Conservation (phyloP, 1,140 invertebrate genomes). For the Diabrotica virgifera region DNA sequence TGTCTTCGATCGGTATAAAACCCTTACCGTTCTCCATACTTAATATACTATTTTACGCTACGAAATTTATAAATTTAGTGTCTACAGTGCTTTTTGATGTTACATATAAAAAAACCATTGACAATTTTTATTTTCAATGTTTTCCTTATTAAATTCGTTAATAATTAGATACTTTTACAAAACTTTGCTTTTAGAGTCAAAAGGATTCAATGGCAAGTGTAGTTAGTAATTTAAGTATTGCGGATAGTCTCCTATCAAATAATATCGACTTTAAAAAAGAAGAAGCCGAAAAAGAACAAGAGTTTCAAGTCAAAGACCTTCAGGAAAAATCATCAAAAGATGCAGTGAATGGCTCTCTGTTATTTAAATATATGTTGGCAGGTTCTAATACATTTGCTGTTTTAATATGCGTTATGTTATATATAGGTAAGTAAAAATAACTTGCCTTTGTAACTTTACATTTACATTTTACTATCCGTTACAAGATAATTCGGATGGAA, state of each 20-base stretch:
- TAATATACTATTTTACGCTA: too few species aligned
- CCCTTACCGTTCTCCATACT: too few species aligned
- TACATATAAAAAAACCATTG: too few species aligned
- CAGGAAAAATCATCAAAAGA: conserved; percentile 45
- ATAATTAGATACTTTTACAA: too few species aligned
- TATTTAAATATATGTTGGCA: conserved; percentile 62
- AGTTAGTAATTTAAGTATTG: conserved; percentile 40
- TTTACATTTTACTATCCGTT: too few species aligned
- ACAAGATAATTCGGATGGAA: too few species aligned
- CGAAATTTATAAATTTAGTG: neutral
- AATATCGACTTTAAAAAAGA: conserved; percentile 26
- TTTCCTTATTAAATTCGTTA: too few species aligned
- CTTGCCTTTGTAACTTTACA: too few species aligned
- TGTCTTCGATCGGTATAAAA: too few species aligned
- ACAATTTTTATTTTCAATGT: too few species aligned
- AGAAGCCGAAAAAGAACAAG: conserved; percentile 27
- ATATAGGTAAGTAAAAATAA: neutral
- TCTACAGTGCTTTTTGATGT: too few species aligned
- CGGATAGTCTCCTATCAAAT: conserved; percentile 38
- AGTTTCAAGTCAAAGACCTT: conserved; percentile 36
- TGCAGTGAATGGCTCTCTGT: conserved; percentile 43
- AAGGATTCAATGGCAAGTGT: conserved; percentile 33
- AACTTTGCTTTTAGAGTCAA: conserved; percentile 26
- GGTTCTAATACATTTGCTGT: too few species aligned
- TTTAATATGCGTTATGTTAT: neutral